Base-by-base conservation (phyloP, 2,113 vertebrate genomes). In the Lepidothrix coronata region DNA sequence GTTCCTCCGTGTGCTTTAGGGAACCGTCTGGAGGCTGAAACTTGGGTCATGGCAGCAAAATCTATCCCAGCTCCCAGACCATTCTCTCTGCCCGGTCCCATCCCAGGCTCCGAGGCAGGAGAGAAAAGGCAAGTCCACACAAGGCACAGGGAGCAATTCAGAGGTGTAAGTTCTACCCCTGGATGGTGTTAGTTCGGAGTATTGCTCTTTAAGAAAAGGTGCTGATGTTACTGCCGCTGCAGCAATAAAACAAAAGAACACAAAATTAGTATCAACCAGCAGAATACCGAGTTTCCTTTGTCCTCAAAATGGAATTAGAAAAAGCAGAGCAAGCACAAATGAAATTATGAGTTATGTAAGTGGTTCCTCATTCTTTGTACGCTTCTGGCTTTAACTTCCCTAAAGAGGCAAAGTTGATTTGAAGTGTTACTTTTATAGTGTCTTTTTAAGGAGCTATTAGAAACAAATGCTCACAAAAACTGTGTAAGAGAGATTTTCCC, bases 311-410 rank as follows among this genome's bases (percentile, higher is more conserved):
- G 79, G 67, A 90, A 91, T 92, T 93, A 92, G 88, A 96, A 96
- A 91, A 89, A 93, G 93, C 95, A 95, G 83, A 82, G 93, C 92
- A 96, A 93, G 96, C 96, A 87, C 61, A 97, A 97, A 94, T 76
- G 31, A 94, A 96, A 84, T 83, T 81, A 81, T 78, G 65, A 81
- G 59, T 95, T 95, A 81, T 91, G 61, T 81, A 94, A 94, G 73
- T 31, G 70, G 83, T 96, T 97, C 96, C 93, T 92, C 76, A 72
- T 85, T 92, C 76, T 86, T 79, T 76, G 59, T 66, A 46, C 46
- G 90, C 78, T 58, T 93, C 68, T 92, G 77, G 71, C 72, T 93
- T 80, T 77, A 90, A 88, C 95, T 95, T 96, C 96, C 88, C 79
- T 72, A 83, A 73, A 77, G 82, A 88, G 43, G 66, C 59, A 67